phyloP scores from a whole-genome alignment of 2,113 vertebrate species.

The Guaruba guarouba region DNA sequence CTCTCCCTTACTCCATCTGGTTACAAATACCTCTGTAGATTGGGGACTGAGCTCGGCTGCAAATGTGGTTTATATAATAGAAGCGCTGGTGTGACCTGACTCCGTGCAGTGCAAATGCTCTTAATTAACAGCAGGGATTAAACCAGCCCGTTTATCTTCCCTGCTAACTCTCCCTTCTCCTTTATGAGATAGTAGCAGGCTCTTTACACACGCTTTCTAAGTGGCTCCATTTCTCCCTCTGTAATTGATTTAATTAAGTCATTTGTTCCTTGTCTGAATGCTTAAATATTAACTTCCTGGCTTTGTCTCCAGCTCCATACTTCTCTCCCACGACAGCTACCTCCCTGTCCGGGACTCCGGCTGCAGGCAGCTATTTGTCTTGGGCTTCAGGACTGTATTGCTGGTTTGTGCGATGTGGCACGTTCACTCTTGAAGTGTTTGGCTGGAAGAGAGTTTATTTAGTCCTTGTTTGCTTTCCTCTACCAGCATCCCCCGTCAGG shows the following conservation, averaged over 20 bases:
- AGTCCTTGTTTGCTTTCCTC: constrained; percentile 14
- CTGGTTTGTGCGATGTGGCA: constrained; percentile 13
- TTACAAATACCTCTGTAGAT: fast-evolving
- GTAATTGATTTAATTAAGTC: constrained; percentile 71
- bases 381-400: not conserved
- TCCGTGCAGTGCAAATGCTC: not conserved
- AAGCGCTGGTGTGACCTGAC: not conserved
- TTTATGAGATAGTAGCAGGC: constrained; percentile 13
- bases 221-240: constrained; percentile 49
- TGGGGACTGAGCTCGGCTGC: not conserved
- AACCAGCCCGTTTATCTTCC: constrained; percentile 32
- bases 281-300: constrained; percentile 70
- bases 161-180: constrained; percentile 40
- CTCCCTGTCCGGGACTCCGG: not conserved
- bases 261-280: constrained; percentile 65
- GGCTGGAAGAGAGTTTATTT: constrained; percentile 15
- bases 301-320: constrained; percentile 55
- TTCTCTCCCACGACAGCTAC: not conserved
- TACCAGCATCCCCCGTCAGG: not conserved
- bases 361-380: constrained; percentile 6
- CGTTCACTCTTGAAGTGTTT: not conserved
- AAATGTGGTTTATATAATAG: not conserved
- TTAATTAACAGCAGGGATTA: constrained; percentile 40
- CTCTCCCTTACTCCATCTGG: not conserved
- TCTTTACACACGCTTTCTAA: constrained; percentile 43